Conservation (phyloP, 2,888 invertebrate genomes). For the Kryphioiulus occultus region DNA sequence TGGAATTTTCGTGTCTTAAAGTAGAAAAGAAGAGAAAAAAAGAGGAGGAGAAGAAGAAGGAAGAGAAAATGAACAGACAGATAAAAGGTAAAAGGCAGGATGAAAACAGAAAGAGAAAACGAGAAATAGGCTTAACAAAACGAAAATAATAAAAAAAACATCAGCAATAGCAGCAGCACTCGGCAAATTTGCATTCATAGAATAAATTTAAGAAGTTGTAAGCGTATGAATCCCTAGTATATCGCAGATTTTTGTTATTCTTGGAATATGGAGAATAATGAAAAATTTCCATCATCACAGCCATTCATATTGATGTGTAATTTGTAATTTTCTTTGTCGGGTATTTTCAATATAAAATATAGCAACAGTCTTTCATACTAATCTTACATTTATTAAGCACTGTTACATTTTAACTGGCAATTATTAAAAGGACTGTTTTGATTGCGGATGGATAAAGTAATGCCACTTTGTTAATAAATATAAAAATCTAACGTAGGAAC, state of each 20-base stretch:
- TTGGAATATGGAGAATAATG: background rate
- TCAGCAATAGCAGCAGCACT: background rate
- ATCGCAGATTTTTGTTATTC: background rate
- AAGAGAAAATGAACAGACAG: slow-evolving; percentile 42
- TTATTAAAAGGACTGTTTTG: background rate
- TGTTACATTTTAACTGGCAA: background rate
- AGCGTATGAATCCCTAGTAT: background rate
- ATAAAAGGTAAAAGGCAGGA: slow-evolving; percentile 56
- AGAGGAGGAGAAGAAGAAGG: slow-evolving; percentile 48
- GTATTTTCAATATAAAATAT: background rate
- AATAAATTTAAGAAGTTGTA: background rate
- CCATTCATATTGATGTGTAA: background rate
- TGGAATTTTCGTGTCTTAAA: slow-evolving; percentile 49
- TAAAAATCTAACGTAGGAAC: no score
- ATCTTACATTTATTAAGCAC: background rate
- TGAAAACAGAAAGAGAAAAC: slow-evolving; percentile 44
- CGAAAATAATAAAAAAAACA: background rate
- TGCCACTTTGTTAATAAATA: no score
- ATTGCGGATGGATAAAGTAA: background rate
- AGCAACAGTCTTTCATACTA: background rate
- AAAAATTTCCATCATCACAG: no score
- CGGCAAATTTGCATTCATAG: background rate
- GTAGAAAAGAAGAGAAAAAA: slow-evolving; percentile 46
- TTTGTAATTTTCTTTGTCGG: background rate
- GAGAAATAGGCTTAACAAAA: background rate